Conservation (phyloP, 1,140 invertebrate species). For the Lanistes nyassanus region DNA sequence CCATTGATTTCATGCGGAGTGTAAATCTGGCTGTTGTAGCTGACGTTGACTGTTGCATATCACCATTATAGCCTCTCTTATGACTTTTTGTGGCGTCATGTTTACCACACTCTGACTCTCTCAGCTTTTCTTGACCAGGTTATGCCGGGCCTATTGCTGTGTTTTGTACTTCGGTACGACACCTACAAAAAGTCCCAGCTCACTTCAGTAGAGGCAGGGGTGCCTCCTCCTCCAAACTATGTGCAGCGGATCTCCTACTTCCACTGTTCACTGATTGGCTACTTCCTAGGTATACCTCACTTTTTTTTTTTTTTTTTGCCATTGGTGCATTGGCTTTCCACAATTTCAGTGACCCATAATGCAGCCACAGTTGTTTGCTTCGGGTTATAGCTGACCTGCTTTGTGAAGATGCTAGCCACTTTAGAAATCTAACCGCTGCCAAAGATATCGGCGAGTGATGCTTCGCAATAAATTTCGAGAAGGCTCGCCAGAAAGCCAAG, state of each 20-base stretch:
- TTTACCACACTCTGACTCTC: neutral
- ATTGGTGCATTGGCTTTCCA: too few species aligned
- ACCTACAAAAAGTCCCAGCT: conserved; percentile 91
- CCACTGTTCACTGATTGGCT: conserved; percentile 97
- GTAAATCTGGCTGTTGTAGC: too few species aligned
- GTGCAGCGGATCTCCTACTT: conserved; percentile 78
- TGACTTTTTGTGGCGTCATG: neutral
- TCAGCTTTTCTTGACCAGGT: conserved; percentile 65
- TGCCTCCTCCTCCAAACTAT: conserved; percentile 77
- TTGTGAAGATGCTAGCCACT: too few species aligned
- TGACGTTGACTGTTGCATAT: neutral
- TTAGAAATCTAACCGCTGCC: too few species aligned
- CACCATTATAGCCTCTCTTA: neutral
- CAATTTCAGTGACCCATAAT: too few species aligned
- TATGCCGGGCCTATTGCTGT: conserved; percentile 95
- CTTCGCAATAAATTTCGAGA: too few species aligned
- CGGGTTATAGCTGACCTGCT: too few species aligned
- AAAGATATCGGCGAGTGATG: too few species aligned
- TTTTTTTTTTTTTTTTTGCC: conserved; percentile 12
- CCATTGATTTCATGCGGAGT: too few species aligned
- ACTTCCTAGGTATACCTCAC: conserved; percentile 79
- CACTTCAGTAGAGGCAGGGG: conserved; percentile 77
- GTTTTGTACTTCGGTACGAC: conserved; percentile 94
- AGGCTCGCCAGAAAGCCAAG: too few species aligned
- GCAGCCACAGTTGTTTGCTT: too few species aligned